phyloP scores from a whole-genome alignment of 1,140 invertebrate genomes.

The Bombus huntii region DNA sequence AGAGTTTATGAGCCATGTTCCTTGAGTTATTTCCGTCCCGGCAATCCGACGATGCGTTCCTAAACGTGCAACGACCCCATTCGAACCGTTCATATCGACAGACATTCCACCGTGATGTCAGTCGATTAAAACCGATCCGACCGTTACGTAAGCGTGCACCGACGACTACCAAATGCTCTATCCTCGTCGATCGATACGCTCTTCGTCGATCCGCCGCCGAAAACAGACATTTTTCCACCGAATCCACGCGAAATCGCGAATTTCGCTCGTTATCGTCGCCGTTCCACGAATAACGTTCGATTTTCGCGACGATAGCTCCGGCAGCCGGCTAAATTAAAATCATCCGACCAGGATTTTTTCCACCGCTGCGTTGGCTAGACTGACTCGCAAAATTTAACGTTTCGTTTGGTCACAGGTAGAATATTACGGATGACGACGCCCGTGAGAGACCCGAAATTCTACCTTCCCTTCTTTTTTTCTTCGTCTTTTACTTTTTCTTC shows the following conservation, averaged over 20 bases:
- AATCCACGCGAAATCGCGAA: background rate
- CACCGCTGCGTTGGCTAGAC: background rate
- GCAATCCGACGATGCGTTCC: constrained; percentile 74
- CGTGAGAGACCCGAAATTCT: background rate
- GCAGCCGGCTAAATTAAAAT: background rate
- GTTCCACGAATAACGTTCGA: background rate
- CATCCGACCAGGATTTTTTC: background rate
- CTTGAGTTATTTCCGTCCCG: constrained; percentile 73
- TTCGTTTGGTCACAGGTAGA: background rate
- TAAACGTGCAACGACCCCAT: constrained; percentile 74
- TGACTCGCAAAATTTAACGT: background rate
- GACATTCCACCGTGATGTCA: constrained; percentile 51
- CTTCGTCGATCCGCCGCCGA: background rate
- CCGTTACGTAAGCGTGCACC: constrained; percentile 41
- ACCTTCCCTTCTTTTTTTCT: background rate
- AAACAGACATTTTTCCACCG: background rate
- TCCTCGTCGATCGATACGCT: background rate
- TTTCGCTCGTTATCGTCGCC: background rate
- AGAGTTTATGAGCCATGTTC: constrained; percentile 69
- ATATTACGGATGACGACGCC: background rate
- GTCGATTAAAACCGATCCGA: constrained; percentile 55
- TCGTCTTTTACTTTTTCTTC: too few relatives aligned
- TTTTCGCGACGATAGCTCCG: background rate
- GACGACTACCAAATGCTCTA: too few relatives aligned
- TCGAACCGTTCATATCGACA: constrained; percentile 58